Percentiles rank a stretch among this genome's conserved stretches.
phyloP scores from a whole-genome alignment of 2,888 invertebrate species.

The Prosapia bicincta region DNA sequence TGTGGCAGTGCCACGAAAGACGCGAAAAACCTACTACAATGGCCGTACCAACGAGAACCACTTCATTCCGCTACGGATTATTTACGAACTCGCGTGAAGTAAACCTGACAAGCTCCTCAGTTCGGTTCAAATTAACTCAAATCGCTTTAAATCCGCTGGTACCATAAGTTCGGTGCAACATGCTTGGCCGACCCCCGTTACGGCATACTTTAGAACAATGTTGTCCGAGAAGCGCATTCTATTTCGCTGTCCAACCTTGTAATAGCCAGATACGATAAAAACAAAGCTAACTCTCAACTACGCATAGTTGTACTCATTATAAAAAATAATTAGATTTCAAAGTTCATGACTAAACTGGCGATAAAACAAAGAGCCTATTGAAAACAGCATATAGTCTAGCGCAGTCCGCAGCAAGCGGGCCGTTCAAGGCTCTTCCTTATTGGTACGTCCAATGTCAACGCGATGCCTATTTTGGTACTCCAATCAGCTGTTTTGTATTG shows the following conservation, averaged over 20 bases:
- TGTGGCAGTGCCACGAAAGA: too few relatives aligned
- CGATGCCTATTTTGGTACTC: not conserved
- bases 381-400: not conserved
- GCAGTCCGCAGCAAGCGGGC: not conserved
- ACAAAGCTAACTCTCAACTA: not conserved
- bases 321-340: not conserved
- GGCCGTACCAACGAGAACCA: too few relatives aligned
- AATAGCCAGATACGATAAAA: not conserved
- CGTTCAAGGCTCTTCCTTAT: not conserved
- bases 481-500: not conserved
- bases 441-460: not conserved
- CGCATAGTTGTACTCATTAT: not conserved
- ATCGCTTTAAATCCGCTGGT: too few relatives aligned
- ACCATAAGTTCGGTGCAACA: too few relatives aligned
- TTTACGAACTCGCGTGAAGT: too few relatives aligned
- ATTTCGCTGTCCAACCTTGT: not conserved
- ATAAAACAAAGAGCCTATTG: not conserved
- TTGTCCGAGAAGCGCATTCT: too few relatives aligned
- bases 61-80: too few relatives aligned
- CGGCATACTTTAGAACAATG: too few relatives aligned
- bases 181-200: too few relatives aligned
- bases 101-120: too few relatives aligned
- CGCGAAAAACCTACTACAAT: too few relatives aligned
- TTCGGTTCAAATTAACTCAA: too few relatives aligned
- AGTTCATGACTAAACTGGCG: not conserved